Evolutionary conservation across 1,140 invertebrate species (phyloP).

Genomic region (Heterodera schachtii): DNA sequence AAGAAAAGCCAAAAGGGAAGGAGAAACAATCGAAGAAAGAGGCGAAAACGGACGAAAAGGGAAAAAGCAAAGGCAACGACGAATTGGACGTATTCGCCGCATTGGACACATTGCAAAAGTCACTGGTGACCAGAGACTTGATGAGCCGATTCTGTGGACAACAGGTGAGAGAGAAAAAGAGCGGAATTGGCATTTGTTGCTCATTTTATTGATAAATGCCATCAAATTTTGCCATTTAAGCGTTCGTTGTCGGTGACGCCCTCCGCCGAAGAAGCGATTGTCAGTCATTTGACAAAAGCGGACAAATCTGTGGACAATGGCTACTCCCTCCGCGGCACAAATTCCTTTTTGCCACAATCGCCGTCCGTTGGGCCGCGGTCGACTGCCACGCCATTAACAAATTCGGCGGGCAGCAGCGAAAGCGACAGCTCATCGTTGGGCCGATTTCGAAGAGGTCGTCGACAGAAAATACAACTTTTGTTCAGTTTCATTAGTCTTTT

Average conservation of each 20-base stretch:
- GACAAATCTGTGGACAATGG: not conserved
- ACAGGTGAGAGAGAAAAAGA: not conserved
- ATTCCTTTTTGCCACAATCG: not conserved
- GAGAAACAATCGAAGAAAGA: not conserved
- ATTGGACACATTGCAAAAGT: not conserved
- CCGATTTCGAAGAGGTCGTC: not conserved
- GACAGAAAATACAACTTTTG: not conserved
- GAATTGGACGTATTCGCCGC: not conserved
- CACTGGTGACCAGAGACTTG: not conserved
- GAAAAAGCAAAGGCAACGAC: not conserved
- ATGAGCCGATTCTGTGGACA: not conserved
- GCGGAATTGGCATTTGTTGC: too few species aligned
- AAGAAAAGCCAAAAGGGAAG: not conserved
- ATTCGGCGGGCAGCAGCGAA: not conserved
- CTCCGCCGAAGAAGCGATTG: not conserved
- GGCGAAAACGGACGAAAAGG: not conserved
- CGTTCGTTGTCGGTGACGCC: not conserved
- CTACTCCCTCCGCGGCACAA: too few species aligned
- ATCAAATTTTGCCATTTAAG: not conserved
- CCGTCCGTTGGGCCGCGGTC: not conserved
- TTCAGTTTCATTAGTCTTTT: not conserved
- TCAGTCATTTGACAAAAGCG: not conserved
- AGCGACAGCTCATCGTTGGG: not conserved
- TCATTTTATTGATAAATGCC: not conserved
- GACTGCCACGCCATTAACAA: not conserved